These are phyloP conservation scores for Mesochorus sp. DNA, from an alignment of 2,888 invertebrate species.

Conservation along the genomic window DNA sequence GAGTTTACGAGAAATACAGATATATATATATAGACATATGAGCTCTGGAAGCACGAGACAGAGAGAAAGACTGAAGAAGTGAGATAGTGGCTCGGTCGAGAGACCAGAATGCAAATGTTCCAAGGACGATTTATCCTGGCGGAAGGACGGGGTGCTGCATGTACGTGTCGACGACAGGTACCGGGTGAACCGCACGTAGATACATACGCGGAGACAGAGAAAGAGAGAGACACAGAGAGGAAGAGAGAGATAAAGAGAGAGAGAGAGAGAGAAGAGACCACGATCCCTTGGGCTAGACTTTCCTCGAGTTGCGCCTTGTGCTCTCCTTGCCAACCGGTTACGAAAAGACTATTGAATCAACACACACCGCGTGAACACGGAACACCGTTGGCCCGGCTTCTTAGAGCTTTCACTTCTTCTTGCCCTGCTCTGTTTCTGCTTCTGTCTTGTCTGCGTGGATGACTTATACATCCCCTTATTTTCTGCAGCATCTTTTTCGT, in stretches of 20 bases:
- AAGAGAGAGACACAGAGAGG: not conserved
- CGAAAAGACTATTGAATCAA: constrained; percentile 61
- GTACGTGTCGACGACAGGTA: constrained; percentile 64
- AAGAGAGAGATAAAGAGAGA: not conserved
- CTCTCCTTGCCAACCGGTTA: constrained; percentile 42
- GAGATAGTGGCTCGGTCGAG: constrained; percentile 34
- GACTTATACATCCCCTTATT: constrained; percentile 2
- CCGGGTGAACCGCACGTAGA: constrained; percentile 52
- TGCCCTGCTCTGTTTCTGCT: not conserved
- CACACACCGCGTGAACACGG: constrained; percentile 44
- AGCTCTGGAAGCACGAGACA: not conserved
- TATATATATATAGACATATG: not conserved
- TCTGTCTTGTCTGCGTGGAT: constrained; percentile 8
- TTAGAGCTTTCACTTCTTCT: constrained; percentile 11
- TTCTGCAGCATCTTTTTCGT: not conserved
- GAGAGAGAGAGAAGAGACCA: constrained; percentile 17
- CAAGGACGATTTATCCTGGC: constrained; percentile 62
- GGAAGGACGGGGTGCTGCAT: constrained; percentile 55
- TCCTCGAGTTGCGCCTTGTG: constrained; percentile 24
- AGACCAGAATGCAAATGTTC: constrained; percentile 63
- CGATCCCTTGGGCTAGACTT: constrained; percentile 42
- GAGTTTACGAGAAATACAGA: constrained; percentile 33
- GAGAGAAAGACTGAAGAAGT: constrained; percentile 31
- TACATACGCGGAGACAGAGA: constrained; percentile 26
- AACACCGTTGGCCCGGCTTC: constrained; percentile 25